Conservation (phyloP, 2,888 invertebrate genomes). For the Odontocolon sp. region DNA sequence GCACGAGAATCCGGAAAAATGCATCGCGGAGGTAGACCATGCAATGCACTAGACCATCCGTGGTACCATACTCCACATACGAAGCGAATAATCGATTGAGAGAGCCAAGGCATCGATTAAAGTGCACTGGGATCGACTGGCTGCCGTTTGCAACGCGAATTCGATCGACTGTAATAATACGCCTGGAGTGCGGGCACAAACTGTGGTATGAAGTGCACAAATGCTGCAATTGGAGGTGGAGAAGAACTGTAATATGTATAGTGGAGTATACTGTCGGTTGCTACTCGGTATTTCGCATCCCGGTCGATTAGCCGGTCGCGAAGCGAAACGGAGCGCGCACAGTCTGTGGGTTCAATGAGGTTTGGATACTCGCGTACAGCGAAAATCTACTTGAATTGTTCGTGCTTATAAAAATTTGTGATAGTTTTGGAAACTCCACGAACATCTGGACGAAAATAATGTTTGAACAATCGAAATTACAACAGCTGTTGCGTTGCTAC, state of each 20-base stretch:
- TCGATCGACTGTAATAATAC: constrained; percentile 51
- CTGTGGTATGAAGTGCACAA: constrained; percentile 54
- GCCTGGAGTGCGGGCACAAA: too few species aligned
- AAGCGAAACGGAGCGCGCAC: constrained; percentile 48
- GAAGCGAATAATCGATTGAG: constrained; percentile 40
- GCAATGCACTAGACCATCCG: neutral
- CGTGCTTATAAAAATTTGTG: constrained; percentile 13
- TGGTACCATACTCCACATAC: constrained; percentile 17
- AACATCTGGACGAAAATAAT: neutral
- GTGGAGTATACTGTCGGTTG: neutral
- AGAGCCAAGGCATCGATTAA: constrained; percentile 44
- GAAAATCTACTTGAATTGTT: neutral
- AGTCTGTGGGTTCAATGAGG: constrained; percentile 20
- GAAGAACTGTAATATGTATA: constrained; percentile 36
- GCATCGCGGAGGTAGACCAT: constrained; percentile 21
- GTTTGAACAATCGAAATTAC: neutral
- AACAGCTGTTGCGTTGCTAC: too few species aligned
- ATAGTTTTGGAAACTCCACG: neutral
- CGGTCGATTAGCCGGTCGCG: constrained; percentile 65
- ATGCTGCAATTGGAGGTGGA: constrained; percentile 22
- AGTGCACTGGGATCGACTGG: constrained; percentile 66
- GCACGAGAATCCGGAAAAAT: constrained; percentile 45
- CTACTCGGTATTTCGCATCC: constrained; percentile 70
- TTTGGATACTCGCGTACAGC: neutral
- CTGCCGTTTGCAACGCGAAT: constrained; percentile 68